A percentile compares a stretch with the other conserved stretches of the same genome.
Evolutionary conservation across 2,888 invertebrate species (phyloP).

Genomic region (Stratiomys singularior): DNA sequence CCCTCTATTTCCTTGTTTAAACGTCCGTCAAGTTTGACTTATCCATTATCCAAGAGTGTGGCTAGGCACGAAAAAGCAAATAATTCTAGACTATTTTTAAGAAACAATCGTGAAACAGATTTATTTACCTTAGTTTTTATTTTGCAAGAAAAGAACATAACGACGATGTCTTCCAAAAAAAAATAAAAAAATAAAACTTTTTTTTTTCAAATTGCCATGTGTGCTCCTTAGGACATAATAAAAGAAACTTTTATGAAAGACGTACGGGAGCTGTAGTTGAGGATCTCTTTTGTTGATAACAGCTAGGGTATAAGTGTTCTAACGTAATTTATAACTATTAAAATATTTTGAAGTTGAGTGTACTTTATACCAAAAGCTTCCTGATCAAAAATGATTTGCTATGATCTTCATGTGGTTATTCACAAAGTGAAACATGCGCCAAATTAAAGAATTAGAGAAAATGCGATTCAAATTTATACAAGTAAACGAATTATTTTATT

Average conservation of each 20-base stretch:
- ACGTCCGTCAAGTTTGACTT: background rate
- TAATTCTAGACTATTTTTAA: slow-evolving; percentile 35
- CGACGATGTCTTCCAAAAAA: slow-evolving; percentile 1
- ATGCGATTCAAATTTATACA: no score
- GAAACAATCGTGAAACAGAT: slow-evolving; percentile 11
- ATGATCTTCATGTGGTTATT: no score
- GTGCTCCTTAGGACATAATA: no score
- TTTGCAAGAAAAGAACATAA: slow-evolving; percentile 39
- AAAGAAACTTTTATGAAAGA: slow-evolving; percentile 39
- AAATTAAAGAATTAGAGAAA: no score
- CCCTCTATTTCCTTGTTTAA: slow-evolving; percentile 13
- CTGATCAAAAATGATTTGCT: no score
- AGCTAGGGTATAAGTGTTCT: slow-evolving; percentile 8
- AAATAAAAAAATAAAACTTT: slow-evolving; percentile 15
- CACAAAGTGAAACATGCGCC: no score
- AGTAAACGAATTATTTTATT: no score
- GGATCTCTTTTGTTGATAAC: slow-evolving; percentile 50
- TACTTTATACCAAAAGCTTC: no score
- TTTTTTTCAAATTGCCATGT: slow-evolving; percentile 48
- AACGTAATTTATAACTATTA: slow-evolving; percentile 41
- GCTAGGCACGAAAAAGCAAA: slow-evolving; percentile 46
- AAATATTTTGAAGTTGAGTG: no score
- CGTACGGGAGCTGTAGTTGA: slow-evolving; percentile 49
- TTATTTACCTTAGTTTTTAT: slow-evolving; percentile 45
- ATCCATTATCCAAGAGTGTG: slow-evolving; percentile 33